Evolutionary conservation across 2,888 invertebrate species (phyloP).

Genomic region (Neoaliturus tenellus): DNA sequence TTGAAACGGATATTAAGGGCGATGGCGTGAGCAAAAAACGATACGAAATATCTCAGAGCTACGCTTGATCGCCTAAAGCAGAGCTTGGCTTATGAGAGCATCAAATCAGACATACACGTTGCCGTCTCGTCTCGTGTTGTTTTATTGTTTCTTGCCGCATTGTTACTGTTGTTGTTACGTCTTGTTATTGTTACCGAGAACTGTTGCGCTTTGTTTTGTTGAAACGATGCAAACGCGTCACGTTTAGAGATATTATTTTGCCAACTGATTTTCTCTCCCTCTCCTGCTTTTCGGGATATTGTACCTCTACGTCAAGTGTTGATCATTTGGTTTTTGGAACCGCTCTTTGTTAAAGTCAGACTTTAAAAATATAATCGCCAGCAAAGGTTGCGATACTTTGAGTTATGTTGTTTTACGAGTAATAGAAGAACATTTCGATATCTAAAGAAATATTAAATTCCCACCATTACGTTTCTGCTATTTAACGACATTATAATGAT

Average conservation of each 20-base stretch:
- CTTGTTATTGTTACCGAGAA: slow-evolving; percentile 33
- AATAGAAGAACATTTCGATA: too few relatives aligned
- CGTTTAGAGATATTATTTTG: not conserved
- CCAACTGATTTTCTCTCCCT: not conserved
- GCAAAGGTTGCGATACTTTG: too few relatives aligned
- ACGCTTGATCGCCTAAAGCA: slow-evolving; percentile 29
- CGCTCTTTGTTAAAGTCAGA: too few relatives aligned
- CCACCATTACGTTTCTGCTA: too few relatives aligned
- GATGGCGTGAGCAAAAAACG: slow-evolving; percentile 22
- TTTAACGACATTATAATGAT: too few relatives aligned
- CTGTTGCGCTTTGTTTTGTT: slow-evolving; percentile 3
- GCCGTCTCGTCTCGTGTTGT: slow-evolving; percentile 6
- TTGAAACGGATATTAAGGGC: slow-evolving; percentile 37
- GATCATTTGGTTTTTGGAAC: too few relatives aligned
- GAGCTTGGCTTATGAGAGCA: slow-evolving; percentile 33
- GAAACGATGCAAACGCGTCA: not conserved
- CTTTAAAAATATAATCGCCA: too few relatives aligned
- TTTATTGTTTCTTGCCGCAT: slow-evolving; percentile 9
- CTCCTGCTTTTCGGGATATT: not conserved
- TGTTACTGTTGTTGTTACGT: slow-evolving; percentile 36
- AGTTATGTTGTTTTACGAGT: too few relatives aligned
- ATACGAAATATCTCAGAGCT: slow-evolving; percentile 31
- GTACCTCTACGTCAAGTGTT: not conserved
- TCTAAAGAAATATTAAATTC: too few relatives aligned
- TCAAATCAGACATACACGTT: slow-evolving; percentile 42